These are phyloP conservation scores for Leistus spinibarbis DNA, from an alignment of 2,888 invertebrate genomes.

Conservation along the genomic window DNA sequence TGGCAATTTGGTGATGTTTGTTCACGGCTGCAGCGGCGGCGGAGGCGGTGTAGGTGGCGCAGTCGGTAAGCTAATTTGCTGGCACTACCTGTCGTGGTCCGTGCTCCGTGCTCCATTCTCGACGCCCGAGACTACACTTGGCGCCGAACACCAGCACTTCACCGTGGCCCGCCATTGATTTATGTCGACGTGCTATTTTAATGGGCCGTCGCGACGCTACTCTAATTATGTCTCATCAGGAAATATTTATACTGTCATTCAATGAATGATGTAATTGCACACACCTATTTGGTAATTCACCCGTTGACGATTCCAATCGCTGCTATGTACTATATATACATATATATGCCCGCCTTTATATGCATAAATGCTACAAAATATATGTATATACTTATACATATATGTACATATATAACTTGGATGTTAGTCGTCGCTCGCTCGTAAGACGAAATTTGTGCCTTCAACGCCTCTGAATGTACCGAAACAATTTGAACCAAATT, in stretches of 20 bases:
- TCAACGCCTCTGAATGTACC: too few species aligned
- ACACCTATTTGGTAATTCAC: slow-evolving; percentile 35
- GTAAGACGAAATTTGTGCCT: too few species aligned
- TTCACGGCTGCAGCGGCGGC: slow-evolving; percentile 44
- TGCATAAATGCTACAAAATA: too few species aligned
- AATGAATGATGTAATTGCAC: slow-evolving; percentile 44
- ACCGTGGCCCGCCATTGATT: slow-evolving; percentile 48
- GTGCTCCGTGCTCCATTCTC: background rate
- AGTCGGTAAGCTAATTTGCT: slow-evolving; percentile 50
- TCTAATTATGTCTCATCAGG: slow-evolving; percentile 54
- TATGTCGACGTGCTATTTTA: slow-evolving; percentile 50
- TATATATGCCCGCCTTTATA: background rate
- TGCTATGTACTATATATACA: background rate
- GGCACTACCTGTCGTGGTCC: slow-evolving; percentile 40
- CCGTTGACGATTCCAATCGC: slow-evolving; percentile 18
- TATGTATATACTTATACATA: too few species aligned
- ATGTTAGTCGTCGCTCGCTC: too few species aligned
- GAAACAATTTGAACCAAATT: too few species aligned
- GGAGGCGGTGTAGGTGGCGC: background rate
- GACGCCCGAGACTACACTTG: slow-evolving; percentile 7
- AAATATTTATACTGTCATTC: slow-evolving; percentile 50
- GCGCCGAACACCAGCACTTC: slow-evolving; percentile 41
- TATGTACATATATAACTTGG: too few species aligned
- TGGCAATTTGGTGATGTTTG: slow-evolving; percentile 56
- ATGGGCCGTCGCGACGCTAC: slow-evolving; percentile 48